Percentiles rank a stretch among this genome's conserved stretches.
phyloP scores from a whole-genome alignment of 2,797 vertebrate genomes.

The Momotus momota region DNA sequence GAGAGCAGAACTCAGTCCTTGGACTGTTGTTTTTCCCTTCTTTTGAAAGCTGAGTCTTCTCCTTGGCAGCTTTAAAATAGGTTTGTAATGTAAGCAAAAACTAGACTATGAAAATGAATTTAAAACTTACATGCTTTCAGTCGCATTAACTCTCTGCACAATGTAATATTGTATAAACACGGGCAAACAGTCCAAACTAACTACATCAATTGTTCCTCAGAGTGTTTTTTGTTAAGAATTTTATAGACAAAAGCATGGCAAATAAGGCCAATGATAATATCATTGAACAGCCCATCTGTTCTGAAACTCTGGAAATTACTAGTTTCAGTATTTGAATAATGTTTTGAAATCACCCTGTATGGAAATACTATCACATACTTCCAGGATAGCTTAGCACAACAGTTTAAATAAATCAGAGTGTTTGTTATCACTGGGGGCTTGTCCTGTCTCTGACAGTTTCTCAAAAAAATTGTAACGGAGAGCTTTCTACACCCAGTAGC shows the following conservation, averaged over 20 bases:
- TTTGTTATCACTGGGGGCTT: not conserved
- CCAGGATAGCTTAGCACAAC: not conserved
- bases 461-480: not conserved
- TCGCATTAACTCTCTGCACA: slow-evolving; percentile 56
- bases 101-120: slow-evolving; percentile 50
- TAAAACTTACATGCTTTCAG: slow-evolving; percentile 54
- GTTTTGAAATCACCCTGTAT: not conserved
- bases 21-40: not conserved
- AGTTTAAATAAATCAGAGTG: not conserved
- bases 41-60: not conserved
- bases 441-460: not conserved
- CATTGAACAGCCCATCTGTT: not conserved
- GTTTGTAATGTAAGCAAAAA: slow-evolving; percentile 56
- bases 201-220: not conserved
- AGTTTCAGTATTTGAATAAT: slow-evolving; percentile 6
- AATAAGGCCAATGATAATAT: not conserved
- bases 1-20: not conserved
- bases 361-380: not conserved
- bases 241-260: slow-evolving; percentile 7
- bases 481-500: not conserved
- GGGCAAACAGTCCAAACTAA: slow-evolving; percentile 51
- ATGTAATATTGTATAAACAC: slow-evolving; percentile 54
- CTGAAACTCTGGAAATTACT: not conserved
- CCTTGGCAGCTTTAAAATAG: slow-evolving; percentile 15
- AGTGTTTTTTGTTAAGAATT: slow-evolving; percentile 49